Evolutionary conservation across 2,113 vertebrate species (phyloP).

Genomic region (Hyla sarda): DNA sequence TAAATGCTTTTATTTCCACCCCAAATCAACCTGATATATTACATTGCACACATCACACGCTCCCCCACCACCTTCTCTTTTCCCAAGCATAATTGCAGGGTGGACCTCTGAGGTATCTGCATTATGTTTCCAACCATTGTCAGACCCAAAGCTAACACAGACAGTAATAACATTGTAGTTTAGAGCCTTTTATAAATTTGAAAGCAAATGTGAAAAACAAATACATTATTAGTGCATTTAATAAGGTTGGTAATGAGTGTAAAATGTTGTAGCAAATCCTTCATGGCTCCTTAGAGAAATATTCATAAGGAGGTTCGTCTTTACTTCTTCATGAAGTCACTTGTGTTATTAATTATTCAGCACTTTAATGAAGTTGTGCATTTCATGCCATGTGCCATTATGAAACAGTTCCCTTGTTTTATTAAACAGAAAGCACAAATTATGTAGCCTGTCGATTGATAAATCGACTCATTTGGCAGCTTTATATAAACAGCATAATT

Average conservation of each 20-base stretch:
- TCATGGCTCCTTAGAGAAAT: neutral
- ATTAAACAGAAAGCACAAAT: neutral
- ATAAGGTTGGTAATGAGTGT: neutral
- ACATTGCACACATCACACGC: no score
- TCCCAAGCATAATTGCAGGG: no score
- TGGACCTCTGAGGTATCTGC: no score
- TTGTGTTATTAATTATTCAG: conserved; percentile 23
- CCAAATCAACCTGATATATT: no score
- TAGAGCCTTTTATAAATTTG: no score
- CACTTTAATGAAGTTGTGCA: conserved; percentile 5
- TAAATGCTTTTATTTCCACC: no score
- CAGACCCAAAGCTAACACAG: no score
- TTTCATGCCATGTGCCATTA: neutral
- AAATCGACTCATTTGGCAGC: neutral
- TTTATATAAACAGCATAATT: no score
- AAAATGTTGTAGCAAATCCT: neutral
- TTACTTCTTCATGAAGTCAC: neutral
- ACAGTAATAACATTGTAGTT: no score
- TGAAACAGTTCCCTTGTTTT: neutral
- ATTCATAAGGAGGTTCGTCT: neutral
- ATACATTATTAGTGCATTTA: neutral
- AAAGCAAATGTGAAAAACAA: no score
- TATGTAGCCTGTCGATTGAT: neutral
- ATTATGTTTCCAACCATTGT: no score
- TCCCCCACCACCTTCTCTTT: no score